Percentiles rank a stretch among this genome's conserved stretches.
phyloP scores from a whole-genome alignment of 2,888 invertebrate genomes.

The Megamerina dolium region DNA sequence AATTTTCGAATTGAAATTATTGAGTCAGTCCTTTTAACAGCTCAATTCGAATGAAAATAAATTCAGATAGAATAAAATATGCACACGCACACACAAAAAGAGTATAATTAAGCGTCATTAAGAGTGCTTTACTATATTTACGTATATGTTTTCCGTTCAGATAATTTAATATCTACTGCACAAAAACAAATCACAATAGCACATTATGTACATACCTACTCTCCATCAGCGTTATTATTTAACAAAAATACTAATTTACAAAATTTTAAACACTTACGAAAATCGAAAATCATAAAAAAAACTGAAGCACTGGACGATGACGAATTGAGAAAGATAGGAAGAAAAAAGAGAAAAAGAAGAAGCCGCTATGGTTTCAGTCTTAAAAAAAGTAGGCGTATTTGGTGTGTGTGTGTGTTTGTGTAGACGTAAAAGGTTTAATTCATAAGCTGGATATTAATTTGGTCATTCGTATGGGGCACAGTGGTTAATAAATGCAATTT shows the following conservation, averaged over 20 bases:
- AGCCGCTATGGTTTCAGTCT: neutral
- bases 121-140: slow-evolving; percentile 1
- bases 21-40: no score
- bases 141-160: slow-evolving; percentile 1
- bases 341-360: slow-evolving; percentile 2
- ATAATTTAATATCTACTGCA: slow-evolving; percentile 10
- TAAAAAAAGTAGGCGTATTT: slow-evolving; percentile 9
- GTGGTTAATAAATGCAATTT: no score
- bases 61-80: no score
- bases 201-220: no score
- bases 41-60: no score
- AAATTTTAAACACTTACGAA: slow-evolving; percentile 24
- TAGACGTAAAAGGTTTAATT: no score
- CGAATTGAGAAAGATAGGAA: no score
- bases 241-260: slow-evolving; percentile 25
- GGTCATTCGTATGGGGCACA: no score
- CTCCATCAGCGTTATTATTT: slow-evolving; percentile 17
- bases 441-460: no score
- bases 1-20: no score
- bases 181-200: neutral
- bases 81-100: no score
- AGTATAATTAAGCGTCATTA: slow-evolving; percentile 16
- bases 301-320: neutral
- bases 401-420: no score
- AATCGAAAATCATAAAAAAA: neutral